A percentile compares a stretch with the other conserved stretches of the same genome.
Conservation (phyloP, 64 coral and sea anemone species). For the Pocillopora verrucosa region DNA sequence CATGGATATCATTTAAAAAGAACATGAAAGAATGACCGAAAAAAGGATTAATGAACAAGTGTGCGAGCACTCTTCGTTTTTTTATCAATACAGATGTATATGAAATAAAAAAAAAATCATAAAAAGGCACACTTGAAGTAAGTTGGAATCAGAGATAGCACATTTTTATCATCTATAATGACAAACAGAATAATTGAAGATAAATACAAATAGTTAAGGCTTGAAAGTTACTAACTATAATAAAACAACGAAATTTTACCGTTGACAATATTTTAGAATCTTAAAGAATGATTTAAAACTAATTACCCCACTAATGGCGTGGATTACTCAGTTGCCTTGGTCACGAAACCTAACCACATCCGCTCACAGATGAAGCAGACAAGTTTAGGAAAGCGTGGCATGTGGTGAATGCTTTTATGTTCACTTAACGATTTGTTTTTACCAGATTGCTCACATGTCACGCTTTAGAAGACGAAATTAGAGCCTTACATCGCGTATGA, state of each 20-base stretch:
- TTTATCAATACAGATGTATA: background rate
- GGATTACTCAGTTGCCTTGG: conserved; percentile 8
- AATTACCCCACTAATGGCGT: conserved; percentile 10
- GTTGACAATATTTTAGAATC: conserved; percentile 10
- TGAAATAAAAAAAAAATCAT: background rate
- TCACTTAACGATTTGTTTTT: background rate
- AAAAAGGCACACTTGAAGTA: background rate
- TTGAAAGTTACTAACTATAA: background rate
- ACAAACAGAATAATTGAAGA: background rate
- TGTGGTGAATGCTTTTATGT: conserved; percentile 1
- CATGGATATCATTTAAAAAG: background rate
- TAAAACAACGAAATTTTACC: background rate
- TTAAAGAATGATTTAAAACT: conserved; percentile 23
- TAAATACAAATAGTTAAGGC: background rate
- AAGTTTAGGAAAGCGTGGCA: conserved; percentile 4
- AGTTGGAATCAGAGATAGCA: background rate
- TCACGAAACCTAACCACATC: conserved; percentile 36
- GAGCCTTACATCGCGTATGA: background rate
- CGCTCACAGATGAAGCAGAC: background rate
- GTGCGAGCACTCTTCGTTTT: too few relatives aligned
- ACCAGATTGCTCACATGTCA: background rate
- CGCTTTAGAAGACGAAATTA: background rate
- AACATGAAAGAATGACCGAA: background rate
- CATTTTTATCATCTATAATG: background rate
- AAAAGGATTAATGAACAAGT: too few relatives aligned